Evolutionary conservation across 2,113 vertebrate genomes (phyloP), one percentile per base, ranked within the genome.

Genomic region (Panurus biarmicus): DNA sequence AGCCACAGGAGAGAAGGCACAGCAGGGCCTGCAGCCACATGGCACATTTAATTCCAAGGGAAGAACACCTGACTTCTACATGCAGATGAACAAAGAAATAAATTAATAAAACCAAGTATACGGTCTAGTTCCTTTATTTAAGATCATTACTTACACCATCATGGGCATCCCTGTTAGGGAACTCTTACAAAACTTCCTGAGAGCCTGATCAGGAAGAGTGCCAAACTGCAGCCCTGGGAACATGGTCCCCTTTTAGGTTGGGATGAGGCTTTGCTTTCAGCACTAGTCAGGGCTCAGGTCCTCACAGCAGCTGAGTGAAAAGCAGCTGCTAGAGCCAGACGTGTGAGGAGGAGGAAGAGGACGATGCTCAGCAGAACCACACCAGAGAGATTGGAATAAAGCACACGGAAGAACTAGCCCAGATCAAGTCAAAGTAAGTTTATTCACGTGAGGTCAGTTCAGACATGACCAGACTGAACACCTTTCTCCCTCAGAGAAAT

Each of bases 361-460:
- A 40, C 7, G 19, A 86, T 0, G 0, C 51, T 44, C 38, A 36
- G 65, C 42, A 90, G 58, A 89, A 87, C 29, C 1, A 0, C 22
- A 1, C 0, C 0, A 1, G 31, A 48, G 44, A 28, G 14, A 61
- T 11, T 0, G 11, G 54, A 89, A 70, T 13, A 62, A 87, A 94
- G 35, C 28, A 80, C 77, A 69, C 2, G 0, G 53, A 57, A 82
- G 25, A 82, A 85, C 33, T 0, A 77, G 31, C 66, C 47, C 78
- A 70, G 31, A 33, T 72, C 40, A 45, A 85, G 77, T 89, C 69
- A 69, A 81, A 65, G 54, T 66, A 65, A 28, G 50, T 97, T 97
- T 97, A 97, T 97, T 97, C 35, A 61, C 0, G 2, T 67, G 90
- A 96, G 50, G 89, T 62, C 44, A 31, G 69, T 64, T 88, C 17